These are phyloP conservation scores for Stichopus chloronotus DNA, from an alignment of 35 echinoderm and acorn worm species.

Conservation along the genomic window DNA sequence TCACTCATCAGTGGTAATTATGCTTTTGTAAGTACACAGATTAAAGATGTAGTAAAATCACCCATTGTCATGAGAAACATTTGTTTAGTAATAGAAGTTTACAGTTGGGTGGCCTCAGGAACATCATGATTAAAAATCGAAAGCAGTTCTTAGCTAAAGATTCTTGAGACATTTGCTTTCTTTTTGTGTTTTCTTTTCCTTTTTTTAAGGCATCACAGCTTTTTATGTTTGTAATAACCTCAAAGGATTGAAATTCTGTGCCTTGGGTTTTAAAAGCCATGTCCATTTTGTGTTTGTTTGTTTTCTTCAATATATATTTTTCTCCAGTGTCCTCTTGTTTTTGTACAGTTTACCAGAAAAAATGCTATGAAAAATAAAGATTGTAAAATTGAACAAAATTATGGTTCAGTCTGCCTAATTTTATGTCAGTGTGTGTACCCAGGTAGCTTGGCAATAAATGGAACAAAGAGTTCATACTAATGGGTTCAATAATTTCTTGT, in stretches of 20 bases:
- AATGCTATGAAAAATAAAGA: not conserved
- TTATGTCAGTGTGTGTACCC: no score
- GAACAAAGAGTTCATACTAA: no score
- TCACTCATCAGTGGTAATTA: no score
- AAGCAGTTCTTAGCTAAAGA: not conserved
- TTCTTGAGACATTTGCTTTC: not conserved
- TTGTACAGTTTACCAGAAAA: not conserved
- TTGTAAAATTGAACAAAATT: not conserved
- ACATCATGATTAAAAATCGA: not conserved
- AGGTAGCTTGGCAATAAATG: no score
- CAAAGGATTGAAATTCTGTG: not conserved
- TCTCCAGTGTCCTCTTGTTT: not conserved
- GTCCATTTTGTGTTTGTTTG: not conserved
- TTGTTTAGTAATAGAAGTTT: not conserved
- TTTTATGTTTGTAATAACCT: not conserved
- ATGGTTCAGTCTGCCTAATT: not conserved
- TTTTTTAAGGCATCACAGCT: not conserved
- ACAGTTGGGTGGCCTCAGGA: not conserved
- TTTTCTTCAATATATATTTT: not conserved
- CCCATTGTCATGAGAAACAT: not conserved
- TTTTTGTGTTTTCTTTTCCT: not conserved
- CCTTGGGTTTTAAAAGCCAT: not conserved
- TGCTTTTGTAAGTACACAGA: no score
- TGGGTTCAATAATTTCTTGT: no score
- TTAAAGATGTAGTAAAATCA: not conserved